Conservation (phyloP, 2,888 invertebrate species). For the Ametastegia equiseti region DNA sequence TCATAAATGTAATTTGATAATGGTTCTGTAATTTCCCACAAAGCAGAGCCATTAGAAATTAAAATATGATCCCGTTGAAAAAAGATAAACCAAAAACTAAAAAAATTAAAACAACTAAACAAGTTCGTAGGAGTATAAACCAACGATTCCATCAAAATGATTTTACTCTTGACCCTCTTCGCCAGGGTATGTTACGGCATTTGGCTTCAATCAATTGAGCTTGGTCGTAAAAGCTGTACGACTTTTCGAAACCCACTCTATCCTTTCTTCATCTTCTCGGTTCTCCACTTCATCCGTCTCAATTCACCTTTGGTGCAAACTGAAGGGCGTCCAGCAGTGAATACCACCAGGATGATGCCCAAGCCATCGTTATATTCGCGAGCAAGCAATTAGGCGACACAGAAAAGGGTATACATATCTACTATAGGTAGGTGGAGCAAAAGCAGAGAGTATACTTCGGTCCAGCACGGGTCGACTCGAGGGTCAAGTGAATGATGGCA, state of each 20-base stretch:
- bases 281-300: neutral
- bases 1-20: conserved; percentile 2
- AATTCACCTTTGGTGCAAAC: neutral
- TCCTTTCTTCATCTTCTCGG: too few species aligned
- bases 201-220: conserved; percentile 4
- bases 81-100: neutral
- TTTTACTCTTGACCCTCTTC: neutral
- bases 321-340: neutral
- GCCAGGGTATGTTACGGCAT: neutral
- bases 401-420: neutral
- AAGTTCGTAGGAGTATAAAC: neutral
- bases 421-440: neutral
- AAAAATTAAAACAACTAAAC: neutral
- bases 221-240: too few species aligned
- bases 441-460: conserved; percentile 8
- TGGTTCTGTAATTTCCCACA: neutral
- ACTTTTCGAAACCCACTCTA: too few species aligned
- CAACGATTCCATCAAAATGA: neutral
- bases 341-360: neutral
- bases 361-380: neutral
- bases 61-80: neutral
- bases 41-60: neutral
- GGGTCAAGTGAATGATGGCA: conserved; percentile 35
- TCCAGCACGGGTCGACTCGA: neutral
- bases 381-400: conserved; percentile 10